These are phyloP conservation scores for Thereva unica DNA, from an alignment of 2,888 invertebrate genomes.

Conservation along the genomic window DNA sequence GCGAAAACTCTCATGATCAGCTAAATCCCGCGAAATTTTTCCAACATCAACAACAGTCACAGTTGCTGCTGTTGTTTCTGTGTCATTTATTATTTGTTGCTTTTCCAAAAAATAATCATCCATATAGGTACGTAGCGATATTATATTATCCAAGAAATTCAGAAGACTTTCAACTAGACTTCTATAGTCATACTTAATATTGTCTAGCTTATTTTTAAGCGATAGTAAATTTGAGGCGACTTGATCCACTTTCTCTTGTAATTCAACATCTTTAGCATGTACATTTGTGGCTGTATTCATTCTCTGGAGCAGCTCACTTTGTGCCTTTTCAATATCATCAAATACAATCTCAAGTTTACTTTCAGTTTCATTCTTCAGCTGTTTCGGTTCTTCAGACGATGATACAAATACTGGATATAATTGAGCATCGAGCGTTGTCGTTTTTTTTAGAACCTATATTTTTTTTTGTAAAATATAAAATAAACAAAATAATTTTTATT, in stretches of 20 bases:
- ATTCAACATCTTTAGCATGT: conserved; percentile 63
- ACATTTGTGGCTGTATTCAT: conserved; percentile 70
- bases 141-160: conserved; percentile 70
- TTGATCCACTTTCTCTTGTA: conserved; percentile 62
- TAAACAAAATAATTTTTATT: conserved; percentile 22
- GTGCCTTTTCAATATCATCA: conserved; percentile 66
- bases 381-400: conserved; percentile 63
- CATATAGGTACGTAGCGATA: conserved; percentile 66
- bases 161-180: conserved; percentile 70
- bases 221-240: conserved; percentile 69
- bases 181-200: conserved; percentile 72
- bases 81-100: conserved; percentile 45
- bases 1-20: conserved; percentile 68
- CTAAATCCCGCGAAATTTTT: conserved; percentile 61
- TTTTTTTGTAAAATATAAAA: neutral
- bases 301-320: conserved; percentile 68
- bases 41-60: conserved; percentile 52
- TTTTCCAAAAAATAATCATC: conserved; percentile 62
- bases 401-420: conserved; percentile 75
- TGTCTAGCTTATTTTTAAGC: conserved; percentile 68
- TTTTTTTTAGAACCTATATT: conserved; percentile 58
- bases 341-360: conserved; percentile 63
- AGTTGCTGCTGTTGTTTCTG: conserved; percentile 48
- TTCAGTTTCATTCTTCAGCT: conserved; percentile 63
- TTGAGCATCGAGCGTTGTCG: conserved; percentile 70